phyloP scores from a whole-genome alignment of 23 tunicate genomes.

The Trididemnum nubilum region DNA sequence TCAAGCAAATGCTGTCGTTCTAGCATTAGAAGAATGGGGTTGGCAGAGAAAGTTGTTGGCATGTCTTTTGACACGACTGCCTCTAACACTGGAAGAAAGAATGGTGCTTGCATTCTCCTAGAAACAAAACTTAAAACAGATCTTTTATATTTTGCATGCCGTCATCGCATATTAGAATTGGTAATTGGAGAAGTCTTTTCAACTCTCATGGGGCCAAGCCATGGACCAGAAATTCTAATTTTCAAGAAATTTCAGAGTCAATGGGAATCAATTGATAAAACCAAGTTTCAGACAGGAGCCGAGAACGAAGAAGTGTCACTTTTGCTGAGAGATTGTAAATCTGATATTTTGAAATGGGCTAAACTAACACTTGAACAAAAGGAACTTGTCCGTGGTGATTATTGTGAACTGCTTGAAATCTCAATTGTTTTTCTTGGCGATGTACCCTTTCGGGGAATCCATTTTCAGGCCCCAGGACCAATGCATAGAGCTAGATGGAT shows the following conservation, averaged over 20 bases:
- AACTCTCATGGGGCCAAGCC: conserved; percentile 31
- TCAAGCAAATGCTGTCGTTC: conserved; percentile 32
- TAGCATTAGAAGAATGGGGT: conserved; percentile 24
- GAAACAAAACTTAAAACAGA: too few relatives aligned
- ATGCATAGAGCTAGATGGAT: conserved; percentile 38
- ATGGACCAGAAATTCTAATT: conserved; percentile 15
- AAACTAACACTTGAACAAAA: conserved; percentile 34
- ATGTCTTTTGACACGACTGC: too few relatives aligned
- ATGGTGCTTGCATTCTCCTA: conserved; percentile 24
- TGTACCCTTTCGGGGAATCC: conserved; percentile 23
- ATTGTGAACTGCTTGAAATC: conserved; percentile 32
- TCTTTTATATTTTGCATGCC: too few relatives aligned
- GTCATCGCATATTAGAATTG: conserved; percentile 17
- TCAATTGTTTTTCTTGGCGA: conserved; percentile 25
- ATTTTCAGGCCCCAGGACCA: conserved; percentile 23
- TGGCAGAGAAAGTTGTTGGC: conserved; percentile 42
- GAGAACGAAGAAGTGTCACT: conserved; percentile 17
- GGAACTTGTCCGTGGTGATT: conserved; percentile 31
- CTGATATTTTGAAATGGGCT: conserved; percentile 27
- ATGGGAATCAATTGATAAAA: too few relatives aligned
- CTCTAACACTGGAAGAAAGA: conserved; percentile 28
- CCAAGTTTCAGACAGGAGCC: conserved; percentile 28
- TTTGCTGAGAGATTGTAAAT: conserved; percentile 17
- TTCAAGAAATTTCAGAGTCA: conserved; percentile 31
- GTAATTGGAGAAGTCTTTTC: conserved; percentile 3